Evolutionary conservation across 2,113 vertebrate genomes (phyloP).

Genomic region (Pionites leucogaster): DNA sequence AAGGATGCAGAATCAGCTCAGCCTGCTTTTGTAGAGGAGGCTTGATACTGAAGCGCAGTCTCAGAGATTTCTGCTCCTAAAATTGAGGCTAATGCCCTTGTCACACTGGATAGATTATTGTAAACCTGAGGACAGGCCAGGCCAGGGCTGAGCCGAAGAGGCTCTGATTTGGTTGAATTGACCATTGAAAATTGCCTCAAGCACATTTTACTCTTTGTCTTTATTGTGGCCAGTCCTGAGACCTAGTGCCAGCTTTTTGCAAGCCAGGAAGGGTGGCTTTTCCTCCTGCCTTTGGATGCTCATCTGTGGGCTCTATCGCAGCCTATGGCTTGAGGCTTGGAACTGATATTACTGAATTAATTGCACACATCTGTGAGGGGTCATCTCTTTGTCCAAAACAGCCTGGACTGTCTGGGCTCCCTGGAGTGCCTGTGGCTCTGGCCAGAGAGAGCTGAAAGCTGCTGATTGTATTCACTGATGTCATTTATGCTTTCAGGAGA

Average conservation of each 20-base stretch:
- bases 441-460: neutral
- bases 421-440: fast-evolving
- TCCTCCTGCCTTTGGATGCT: neutral
- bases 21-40: neutral
- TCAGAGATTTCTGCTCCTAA: neutral
- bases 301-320: neutral
- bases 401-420: neutral
- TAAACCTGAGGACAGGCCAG: neutral
- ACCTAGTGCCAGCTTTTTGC: neutral
- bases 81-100: neutral
- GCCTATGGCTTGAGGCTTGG: neutral
- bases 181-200: neutral
- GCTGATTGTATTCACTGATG: neutral
- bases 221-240: neutral
- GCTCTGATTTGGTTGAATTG: neutral
- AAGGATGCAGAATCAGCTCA: neutral
- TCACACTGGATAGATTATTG: neutral
- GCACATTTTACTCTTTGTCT: neutral
- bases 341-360: neutral
- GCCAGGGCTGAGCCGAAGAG: neutral
- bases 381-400: neutral
- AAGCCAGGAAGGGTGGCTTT: neutral
- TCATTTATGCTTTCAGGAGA: neutral
- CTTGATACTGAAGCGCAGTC: neutral
- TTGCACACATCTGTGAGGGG: neutral